Percentiles rank a stretch among this genome's conserved stretches.
These are phyloP conservation scores for Propithecus perrieri DNA, from an alignment of 2,797 vertebrate species.

Conservation along the genomic window DNA sequence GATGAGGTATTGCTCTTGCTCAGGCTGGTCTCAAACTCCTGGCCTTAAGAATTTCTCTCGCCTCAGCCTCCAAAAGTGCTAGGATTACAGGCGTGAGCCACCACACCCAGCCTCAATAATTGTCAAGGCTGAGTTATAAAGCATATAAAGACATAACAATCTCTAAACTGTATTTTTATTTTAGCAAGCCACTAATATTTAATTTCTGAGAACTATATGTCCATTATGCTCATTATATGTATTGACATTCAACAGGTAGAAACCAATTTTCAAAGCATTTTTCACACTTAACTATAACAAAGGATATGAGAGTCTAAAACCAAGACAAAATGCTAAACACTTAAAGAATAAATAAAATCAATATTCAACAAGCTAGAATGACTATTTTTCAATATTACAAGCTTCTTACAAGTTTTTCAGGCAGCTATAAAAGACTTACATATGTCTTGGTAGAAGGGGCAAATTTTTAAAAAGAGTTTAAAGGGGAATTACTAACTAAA, in stretches of 20 bases:
- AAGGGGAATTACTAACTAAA: slow-evolving; percentile 22
- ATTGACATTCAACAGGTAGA: slow-evolving; percentile 25
- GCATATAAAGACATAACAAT: background rate
- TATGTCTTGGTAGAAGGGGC: background rate
- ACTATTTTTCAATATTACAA: slow-evolving; percentile 7
- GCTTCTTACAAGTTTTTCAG: background rate
- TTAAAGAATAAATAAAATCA: background rate
- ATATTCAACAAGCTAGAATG: background rate
- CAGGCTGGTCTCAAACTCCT: no score
- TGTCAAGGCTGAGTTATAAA: background rate
- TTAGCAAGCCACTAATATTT: slow-evolving; percentile 44
- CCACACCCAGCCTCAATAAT: background rate
- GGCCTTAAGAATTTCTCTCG: no score
- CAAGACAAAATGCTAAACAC: background rate
- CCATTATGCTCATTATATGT: background rate
- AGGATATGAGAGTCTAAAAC: slow-evolving; percentile 6
- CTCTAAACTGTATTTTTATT: background rate
- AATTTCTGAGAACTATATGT: slow-evolving; percentile 6
- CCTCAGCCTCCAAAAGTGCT: no score
- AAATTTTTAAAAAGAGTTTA: background rate
- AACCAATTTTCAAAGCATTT: slow-evolving; percentile 34
- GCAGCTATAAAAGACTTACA: background rate
- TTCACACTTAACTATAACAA: slow-evolving; percentile 6
- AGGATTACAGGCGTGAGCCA: no score
- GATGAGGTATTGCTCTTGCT: no score